Base-by-base conservation (phyloP, 2,888 invertebrate genomes). In the Agrilus biguttatus region DNA sequence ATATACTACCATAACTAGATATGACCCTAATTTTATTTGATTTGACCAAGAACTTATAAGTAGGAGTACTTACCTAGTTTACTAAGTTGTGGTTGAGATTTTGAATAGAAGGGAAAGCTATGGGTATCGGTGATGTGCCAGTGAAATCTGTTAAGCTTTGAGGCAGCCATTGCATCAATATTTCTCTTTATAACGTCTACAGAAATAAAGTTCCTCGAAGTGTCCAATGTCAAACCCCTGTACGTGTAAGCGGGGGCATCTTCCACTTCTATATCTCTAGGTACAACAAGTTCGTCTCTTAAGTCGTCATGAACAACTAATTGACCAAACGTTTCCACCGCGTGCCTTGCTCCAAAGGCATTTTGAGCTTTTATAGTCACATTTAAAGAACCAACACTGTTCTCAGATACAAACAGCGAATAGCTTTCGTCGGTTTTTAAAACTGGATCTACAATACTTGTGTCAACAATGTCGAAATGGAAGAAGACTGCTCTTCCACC, bases 101-200 rank as follows among this genome's bases (percentile, higher is more conserved):
- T 74, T 0, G 85, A 77, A 44, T 83, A 81, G 56, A 89, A 83
- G 0, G 96, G 95, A 61, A 95, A 96, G 53, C 93, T 92, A 50
- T 93, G 92, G 14, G 87, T 84, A 65, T 96, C 96, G 0, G 87
- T 88, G 41, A 90, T 84, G 56, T 90, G 88, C 93, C 93, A 95
- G 59, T 96, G 95, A 69, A 96, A 85, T 0, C 87, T 84, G 61
- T 95, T 96, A 54, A 95, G 60, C 63, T 95, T 96, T 23, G 86
- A 85, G 59, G 82, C 77, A 0, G 85, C 81, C 91, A 95, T 93
- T 1, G 77, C 91, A 56, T 91, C 90, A 53, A 96, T 71, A 8
- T 87, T 84, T 13, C 74, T 53, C 55, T 83, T 78, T 45, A 89
- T 82, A 0, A 79, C 68, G 1, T 77, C 75, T 8, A 87, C 72